Evolutionary conservation across 1,140 invertebrate genomes (phyloP).

Genomic region (Copidosoma floridanum): DNA sequence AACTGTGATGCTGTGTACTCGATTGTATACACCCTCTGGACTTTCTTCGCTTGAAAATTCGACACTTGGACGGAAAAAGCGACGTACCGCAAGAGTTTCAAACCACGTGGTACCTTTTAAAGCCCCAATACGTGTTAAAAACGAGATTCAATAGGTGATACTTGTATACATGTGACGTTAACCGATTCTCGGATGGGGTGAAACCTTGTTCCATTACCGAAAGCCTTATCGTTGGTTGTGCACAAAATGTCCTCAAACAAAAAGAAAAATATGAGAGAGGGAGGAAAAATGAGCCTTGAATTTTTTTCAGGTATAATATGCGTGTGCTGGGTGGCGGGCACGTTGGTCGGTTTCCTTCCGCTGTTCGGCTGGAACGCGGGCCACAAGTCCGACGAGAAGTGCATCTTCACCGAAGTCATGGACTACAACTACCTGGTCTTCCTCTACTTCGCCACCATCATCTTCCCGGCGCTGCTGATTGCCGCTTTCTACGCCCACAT

Average conservation of each 20-base stretch:
- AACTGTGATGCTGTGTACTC: no score
- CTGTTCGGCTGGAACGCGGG: conserved; percentile 81
- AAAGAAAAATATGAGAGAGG: not conserved
- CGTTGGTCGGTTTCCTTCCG: conserved; percentile 77
- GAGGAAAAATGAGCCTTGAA: not conserved
- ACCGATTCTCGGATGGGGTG: no score
- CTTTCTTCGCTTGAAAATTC: no score
- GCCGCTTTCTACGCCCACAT: conserved; percentile 85
- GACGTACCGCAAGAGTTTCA: no score
- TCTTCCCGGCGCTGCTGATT: conserved; percentile 79
- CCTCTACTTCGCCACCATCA: conserved; percentile 84
- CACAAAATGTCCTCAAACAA: no score
- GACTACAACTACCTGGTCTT: conserved; percentile 85
- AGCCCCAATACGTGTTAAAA: no score
- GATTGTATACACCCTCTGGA: no score
- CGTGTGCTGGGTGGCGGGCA: conserved; percentile 79
- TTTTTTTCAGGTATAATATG: conserved; percentile 77
- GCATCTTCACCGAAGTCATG: conserved; percentile 83
- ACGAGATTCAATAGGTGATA: no score
- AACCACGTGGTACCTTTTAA: no score
- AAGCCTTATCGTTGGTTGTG: not conserved
- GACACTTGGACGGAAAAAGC: no score
- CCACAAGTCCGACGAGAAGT: conserved; percentile 59
- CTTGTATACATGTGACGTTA: no score
- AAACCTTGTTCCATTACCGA: not conserved